These are phyloP conservation scores for Ctenomys sociabilis DNA, from an alignment of 2,113 vertebrate genomes.

Conservation along the genomic window DNA sequence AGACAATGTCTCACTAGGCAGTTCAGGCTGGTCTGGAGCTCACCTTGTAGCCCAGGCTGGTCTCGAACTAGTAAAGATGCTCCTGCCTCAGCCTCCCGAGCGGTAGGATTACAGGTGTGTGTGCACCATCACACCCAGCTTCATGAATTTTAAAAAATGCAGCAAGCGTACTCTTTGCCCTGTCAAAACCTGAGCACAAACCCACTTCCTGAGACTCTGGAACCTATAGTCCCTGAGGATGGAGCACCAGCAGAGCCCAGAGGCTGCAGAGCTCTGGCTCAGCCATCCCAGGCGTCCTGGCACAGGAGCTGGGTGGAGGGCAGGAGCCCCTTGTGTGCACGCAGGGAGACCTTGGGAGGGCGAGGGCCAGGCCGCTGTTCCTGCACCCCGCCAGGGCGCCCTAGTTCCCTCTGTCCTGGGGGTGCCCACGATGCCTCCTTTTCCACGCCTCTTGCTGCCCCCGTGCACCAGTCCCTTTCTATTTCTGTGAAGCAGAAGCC, in stretches of 20 bases:
- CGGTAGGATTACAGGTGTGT: no score
- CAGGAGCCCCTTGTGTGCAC: accelerated
- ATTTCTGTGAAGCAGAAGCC: not conserved
- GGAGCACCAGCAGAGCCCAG: accelerated
- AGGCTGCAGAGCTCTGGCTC: not conserved
- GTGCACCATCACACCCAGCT: no score
- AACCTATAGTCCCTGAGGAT: accelerated
- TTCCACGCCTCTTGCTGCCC: accelerated
- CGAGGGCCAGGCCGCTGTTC: accelerated
- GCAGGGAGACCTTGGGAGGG: not conserved
- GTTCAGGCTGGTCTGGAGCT: no score
- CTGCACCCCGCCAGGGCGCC: accelerated
- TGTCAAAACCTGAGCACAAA: not conserved
- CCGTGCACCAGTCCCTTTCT: not conserved
- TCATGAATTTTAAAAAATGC: not conserved
- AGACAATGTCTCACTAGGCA: no score
- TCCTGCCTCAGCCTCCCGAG: no score
- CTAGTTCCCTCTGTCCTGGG: not conserved
- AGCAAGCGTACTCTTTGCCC: not conserved
- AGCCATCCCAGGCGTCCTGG: not conserved
- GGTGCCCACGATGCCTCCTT: accelerated
- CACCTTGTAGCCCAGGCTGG: no score
- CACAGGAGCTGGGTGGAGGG: no score
- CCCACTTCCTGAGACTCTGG: not conserved
- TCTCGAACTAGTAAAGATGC: no score